phyloP scores from a whole-genome alignment of 2,888 invertebrate species.

The Agrotis ipsilon region DNA sequence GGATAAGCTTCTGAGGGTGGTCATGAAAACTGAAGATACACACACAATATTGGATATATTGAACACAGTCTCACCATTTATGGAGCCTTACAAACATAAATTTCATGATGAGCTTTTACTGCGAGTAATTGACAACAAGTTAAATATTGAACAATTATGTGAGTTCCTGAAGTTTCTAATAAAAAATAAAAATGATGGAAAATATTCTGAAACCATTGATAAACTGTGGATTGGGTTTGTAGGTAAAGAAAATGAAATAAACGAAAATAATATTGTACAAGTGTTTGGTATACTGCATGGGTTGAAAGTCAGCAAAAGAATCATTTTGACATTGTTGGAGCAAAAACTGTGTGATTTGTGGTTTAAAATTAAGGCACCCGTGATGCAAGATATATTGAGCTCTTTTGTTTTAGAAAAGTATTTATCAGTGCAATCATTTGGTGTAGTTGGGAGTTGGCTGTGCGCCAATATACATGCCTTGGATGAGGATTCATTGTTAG shows the following conservation, averaged over 20 bases:
- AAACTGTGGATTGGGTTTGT: slow-evolving; percentile 93
- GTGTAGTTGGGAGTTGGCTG: slow-evolving; percentile 90
- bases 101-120: slow-evolving; percentile 92
- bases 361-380: slow-evolving; percentile 87
- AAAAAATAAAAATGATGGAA: slow-evolving; percentile 83
- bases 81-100: slow-evolving; percentile 86
- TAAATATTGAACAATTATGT: slow-evolving; percentile 91
- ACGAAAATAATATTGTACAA: slow-evolving; percentile 90
- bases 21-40: slow-evolving; percentile 87
- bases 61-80: slow-evolving; percentile 81
- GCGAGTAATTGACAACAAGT: slow-evolving; percentile 91
- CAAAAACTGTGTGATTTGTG: slow-evolving; percentile 91
- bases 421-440: slow-evolving; percentile 83
- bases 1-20: slow-evolving; percentile 85
- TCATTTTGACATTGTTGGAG: slow-evolving; percentile 91
- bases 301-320: slow-evolving; percentile 91
- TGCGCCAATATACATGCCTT: slow-evolving; percentile 91
- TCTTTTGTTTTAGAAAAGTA: slow-evolving; percentile 82
- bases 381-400: slow-evolving; percentile 88
- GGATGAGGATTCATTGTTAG: slow-evolving; percentile 90
- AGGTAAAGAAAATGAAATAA: slow-evolving; percentile 90
- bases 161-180: slow-evolving; percentile 90
- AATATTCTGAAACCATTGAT: slow-evolving; percentile 90
- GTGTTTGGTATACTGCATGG: slow-evolving; percentile 91
- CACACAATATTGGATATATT: slow-evolving; percentile 86